Evolutionary conservation across 92 coral and sea anemone species (phyloP).

Genomic region (Palythoa grandiflora): DNA sequence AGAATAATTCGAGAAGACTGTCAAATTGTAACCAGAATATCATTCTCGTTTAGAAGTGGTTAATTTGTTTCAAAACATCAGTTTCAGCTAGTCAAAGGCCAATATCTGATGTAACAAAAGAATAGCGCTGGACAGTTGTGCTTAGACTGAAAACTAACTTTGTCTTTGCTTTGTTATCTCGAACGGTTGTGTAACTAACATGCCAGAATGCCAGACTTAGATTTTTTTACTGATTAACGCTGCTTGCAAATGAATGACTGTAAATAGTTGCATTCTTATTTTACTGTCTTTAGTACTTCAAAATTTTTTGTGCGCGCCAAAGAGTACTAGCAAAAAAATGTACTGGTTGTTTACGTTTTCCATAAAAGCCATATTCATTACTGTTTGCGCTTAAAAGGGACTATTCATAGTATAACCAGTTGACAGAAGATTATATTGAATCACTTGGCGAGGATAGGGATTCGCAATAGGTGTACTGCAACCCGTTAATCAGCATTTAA

Average conservation of each 20-base stretch:
- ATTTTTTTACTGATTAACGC: neutral
- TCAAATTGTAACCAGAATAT: slow-evolving; percentile 25
- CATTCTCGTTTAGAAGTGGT: neutral
- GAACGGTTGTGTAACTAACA: neutral
- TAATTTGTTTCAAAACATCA: neutral
- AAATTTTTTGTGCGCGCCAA: slow-evolving; percentile 18
- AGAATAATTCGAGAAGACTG: neutral
- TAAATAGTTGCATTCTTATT: neutral
- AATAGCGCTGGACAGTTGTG: too few species aligned
- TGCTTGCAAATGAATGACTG: neutral
- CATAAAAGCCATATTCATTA: slow-evolving; percentile 10
- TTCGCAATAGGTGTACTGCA: neutral
- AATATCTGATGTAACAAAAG: neutral
- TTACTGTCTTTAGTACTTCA: neutral
- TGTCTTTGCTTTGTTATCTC: neutral
- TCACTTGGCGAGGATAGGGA: slow-evolving; percentile 17
- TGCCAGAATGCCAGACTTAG: neutral
- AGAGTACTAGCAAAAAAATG: neutral
- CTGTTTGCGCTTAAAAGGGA: neutral
- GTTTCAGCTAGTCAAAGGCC: slow-evolving; percentile 24
- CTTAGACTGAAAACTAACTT: neutral
- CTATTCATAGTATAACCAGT: slow-evolving; percentile 23
- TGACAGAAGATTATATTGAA: slow-evolving; percentile 15
- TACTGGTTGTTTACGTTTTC: neutral
- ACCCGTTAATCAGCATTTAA: slow-evolving; percentile 36